Percentiles rank a stretch among this genome's conserved stretches.
Evolutionary conservation across 2,113 vertebrate species (phyloP).

Genomic region (Candoia aspera): DNA sequence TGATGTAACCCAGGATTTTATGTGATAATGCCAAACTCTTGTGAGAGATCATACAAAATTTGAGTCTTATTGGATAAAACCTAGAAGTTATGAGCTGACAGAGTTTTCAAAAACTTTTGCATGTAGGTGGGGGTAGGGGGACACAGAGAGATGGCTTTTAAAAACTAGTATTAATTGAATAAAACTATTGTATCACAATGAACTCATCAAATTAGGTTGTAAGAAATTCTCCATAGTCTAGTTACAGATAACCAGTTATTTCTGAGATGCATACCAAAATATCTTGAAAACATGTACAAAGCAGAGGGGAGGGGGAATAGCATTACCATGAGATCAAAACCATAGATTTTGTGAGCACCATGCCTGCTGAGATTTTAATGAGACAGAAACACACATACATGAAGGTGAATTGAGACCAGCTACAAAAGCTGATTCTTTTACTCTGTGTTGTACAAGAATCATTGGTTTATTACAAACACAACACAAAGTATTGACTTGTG

Average conservation of each 20-base stretch:
- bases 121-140: no score
- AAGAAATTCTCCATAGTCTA: background rate
- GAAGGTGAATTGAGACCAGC: conserved; percentile 28
- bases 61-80: no score
- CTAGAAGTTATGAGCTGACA: no score
- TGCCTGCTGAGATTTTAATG: conserved; percentile 32
- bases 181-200: background rate
- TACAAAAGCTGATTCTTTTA: conserved; percentile 26
- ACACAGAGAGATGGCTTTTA: background rate
- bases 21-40: no score
- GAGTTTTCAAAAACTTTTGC: no score
- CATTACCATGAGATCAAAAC: conserved; percentile 29
- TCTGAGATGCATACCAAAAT: conserved; percentile 6
- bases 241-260: conserved; percentile 11
- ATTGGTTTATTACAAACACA: conserved; percentile 42
- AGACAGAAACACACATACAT: conserved; percentile 13
- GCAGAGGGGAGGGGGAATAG: background rate
- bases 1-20: no score
- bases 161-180: background rate
- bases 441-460: conserved; percentile 3
- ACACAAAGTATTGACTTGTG: conserved; percentile 31
- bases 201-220: background rate
- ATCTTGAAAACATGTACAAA: conserved; percentile 18
- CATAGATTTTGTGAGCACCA: conserved; percentile 18
- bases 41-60: no score